Base-by-base conservation (phyloP, 2,113 vertebrate species). In the Pelobates fuscus region DNA sequence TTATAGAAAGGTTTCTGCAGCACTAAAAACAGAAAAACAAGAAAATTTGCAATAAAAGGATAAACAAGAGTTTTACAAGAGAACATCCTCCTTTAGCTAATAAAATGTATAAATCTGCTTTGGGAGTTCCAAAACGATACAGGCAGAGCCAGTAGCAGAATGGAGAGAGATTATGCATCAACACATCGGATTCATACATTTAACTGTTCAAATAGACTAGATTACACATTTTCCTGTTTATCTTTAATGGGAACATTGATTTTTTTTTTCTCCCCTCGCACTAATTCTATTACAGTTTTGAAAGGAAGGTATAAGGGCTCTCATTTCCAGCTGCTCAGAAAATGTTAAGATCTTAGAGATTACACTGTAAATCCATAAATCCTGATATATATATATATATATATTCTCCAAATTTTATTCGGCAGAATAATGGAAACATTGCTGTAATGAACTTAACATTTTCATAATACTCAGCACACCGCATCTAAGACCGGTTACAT, bases 321-420 rank as follows among this genome's bases (percentile, higher is more conserved):
- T 71, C 79, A 73, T 75, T 85, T 83, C 81, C 79, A 85, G 77
- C 78, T 79, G 81, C 66, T 70, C 78, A 75, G 72, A 78, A 85
- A 69, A 0, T 80, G 78, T 84, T 80, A 87, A 85, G 78, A 86
- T 77, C 80, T 77, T 75, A 81, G 84, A 91, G 88, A 91, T 89
- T 88, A 87, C 87, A 86, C 70, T 85, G 81, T 66, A 83, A 89
- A 86, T 78, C 79, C 83, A 84, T 86, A 92, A 95, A 95, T 95
- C 94, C 93, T 92, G 93, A 95, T 94, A 92, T 21, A 90, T 32
- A 32, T 32, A 32, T 32, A 32, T 32, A 32, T 32, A 32, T 89
- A 86, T 93, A 94, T 93, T 92, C 92, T 90, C 90, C 88, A 93
- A 94, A 95, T 93, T 93, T 92, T 91, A 95, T 93, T 92, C 87